Evolutionary conservation across 2,888 invertebrate genomes (phyloP).

Genomic region (Empis stercorea): DNA sequence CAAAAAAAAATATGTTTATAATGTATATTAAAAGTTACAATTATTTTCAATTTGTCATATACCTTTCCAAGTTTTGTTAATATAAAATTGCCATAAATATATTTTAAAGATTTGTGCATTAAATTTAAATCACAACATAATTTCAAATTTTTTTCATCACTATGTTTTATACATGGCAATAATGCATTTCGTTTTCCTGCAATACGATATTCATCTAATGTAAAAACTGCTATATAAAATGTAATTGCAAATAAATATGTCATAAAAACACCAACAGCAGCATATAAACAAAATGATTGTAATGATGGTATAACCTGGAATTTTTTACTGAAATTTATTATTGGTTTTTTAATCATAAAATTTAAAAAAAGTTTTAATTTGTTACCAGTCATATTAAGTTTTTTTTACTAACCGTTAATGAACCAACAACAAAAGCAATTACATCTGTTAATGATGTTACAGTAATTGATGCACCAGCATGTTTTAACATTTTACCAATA

Average conservation of each 20-base stretch:
- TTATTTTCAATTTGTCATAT: slow-evolving; percentile 8
- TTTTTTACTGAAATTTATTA: neutral
- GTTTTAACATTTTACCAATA: slow-evolving; percentile 57
- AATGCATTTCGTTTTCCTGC: slow-evolving; percentile 50
- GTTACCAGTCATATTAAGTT: no score
- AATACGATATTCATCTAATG: slow-evolving; percentile 54
- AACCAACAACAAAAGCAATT: slow-evolving; percentile 64
- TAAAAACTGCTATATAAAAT: slow-evolving; percentile 68
- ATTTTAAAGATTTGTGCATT: slow-evolving; percentile 45
- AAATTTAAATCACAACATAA: slow-evolving; percentile 42
- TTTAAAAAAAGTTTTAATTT: no score
- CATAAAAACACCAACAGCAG: slow-evolving; percentile 60
- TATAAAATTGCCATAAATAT: slow-evolving; percentile 49
- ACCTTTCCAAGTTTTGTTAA: slow-evolving; percentile 55
- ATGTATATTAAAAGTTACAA: neutral
- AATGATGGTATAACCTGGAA: slow-evolving; percentile 55
- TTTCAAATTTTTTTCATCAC: slow-evolving; percentile 40
- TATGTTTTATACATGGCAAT: slow-evolving; percentile 52
- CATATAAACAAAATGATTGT: slow-evolving; percentile 71
- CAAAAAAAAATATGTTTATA: slow-evolving; percentile 4
- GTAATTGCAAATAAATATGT: slow-evolving; percentile 65
- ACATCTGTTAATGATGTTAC: slow-evolving; percentile 75
- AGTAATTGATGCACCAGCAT: slow-evolving; percentile 72
- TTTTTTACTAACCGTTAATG: slow-evolving; percentile 49
- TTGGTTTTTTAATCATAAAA: neutral